These are phyloP conservation scores for Capromys pilorides DNA, from an alignment of 2,797 vertebrate species.

Conservation along the genomic window DNA sequence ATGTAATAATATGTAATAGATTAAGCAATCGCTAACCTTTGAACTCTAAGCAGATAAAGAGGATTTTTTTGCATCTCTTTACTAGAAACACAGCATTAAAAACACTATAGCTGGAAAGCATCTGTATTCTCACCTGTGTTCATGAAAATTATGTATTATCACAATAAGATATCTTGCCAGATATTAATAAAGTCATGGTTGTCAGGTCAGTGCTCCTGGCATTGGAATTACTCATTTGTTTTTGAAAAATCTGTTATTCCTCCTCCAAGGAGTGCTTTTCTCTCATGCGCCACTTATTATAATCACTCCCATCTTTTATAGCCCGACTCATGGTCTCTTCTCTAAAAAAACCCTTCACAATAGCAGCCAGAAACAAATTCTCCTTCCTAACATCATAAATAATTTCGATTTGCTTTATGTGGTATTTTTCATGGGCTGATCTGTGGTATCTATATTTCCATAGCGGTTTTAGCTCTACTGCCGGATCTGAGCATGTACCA, in stretches of 20 bases:
- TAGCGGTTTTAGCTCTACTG: not conserved
- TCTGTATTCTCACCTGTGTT: not conserved
- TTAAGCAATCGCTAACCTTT: not conserved
- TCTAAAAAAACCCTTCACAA: not conserved
- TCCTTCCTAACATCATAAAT: not conserved
- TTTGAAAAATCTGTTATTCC: not conserved
- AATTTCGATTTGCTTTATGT: not conserved
- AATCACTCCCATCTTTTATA: not conserved
- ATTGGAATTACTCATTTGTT: not conserved
- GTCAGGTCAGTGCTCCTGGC: not conserved
- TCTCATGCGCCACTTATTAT: not conserved
- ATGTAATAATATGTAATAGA: not conserved
- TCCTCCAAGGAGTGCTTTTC: not conserved
- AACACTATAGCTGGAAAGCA: not conserved
- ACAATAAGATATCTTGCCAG: not conserved
- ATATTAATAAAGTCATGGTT: not conserved
- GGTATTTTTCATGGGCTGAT: not conserved
- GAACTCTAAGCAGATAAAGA: not conserved
- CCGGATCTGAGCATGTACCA: not conserved
- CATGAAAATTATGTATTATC: not conserved
- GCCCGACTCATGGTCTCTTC: not conserved
- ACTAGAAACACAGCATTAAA: not conserved
- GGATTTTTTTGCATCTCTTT: slow-evolving; percentile 14
- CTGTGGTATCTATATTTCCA: not conserved
- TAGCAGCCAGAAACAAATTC: slow-evolving; percentile 2